Evolutionary conservation across 1,140 invertebrate species (phyloP).

Genomic region (Hypsibius dujardini): DNA sequence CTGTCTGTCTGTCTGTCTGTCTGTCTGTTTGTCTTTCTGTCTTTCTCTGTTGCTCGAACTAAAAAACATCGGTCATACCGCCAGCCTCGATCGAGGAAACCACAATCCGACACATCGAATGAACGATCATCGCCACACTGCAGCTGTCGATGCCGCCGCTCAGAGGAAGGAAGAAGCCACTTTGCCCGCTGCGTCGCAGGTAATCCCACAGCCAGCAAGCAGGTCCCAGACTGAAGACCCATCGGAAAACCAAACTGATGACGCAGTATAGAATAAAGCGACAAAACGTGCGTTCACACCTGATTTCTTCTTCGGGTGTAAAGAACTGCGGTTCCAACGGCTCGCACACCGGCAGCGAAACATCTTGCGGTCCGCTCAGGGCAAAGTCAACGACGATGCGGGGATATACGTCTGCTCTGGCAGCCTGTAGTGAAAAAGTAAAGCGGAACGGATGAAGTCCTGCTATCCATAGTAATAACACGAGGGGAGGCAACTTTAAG

Average conservation of each 20-base stretch:
- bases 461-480: no score
- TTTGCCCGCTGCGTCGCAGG: constrained; percentile 57
- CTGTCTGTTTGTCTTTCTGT: no score
- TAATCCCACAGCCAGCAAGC: constrained; percentile 99
- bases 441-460: constrained; percentile 24
- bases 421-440: constrained; percentile 36
- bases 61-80: no score
- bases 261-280: background rate
- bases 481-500: no score
- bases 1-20: no score
- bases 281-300: constrained; percentile 25
- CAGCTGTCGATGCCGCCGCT: constrained; percentile 94
- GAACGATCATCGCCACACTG: constrained; percentile 80
- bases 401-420: constrained; percentile 49
- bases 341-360: constrained; percentile 29
- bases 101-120: constrained; percentile 83
- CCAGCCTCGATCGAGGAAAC: constrained; percentile 31
- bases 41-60: no score
- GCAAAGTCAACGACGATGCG: constrained; percentile 61
- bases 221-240: constrained; percentile 46
- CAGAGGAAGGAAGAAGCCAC: constrained; percentile 87
- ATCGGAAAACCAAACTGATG: constrained; percentile 20
- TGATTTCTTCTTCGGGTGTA: constrained; percentile 36
- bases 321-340: constrained; percentile 41
- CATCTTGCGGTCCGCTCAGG: constrained; percentile 44